Evolutionary conservation across 2,797 vertebrate species (phyloP).

Genomic region (Rhadinocentrus ornatus): DNA sequence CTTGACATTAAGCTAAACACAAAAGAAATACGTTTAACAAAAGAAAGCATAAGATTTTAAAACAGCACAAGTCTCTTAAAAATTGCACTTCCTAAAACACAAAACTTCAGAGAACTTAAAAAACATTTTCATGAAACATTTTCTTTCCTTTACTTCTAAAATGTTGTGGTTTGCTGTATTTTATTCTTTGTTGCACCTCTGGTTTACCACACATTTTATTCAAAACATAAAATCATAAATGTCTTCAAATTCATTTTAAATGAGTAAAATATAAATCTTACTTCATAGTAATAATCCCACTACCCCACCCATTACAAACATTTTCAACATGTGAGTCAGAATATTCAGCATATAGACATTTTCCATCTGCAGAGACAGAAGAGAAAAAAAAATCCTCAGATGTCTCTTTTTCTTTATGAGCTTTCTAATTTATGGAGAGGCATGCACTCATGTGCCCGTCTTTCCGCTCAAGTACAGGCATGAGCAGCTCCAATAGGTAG

Average conservation of each 20-base stretch:
- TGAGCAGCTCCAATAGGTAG: conserved; percentile 76
- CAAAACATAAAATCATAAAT: background rate
- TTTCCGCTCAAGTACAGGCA: conserved; percentile 72
- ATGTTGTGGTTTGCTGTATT: background rate
- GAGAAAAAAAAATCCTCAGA: conserved; percentile 34
- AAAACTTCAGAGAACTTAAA: background rate
- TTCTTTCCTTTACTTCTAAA: background rate
- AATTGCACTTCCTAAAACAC: background rate
- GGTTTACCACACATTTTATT: background rate
- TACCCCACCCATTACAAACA: conserved; percentile 14
- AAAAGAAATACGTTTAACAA: background rate
- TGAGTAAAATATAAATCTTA: background rate
- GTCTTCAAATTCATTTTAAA: background rate
- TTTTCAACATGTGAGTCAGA: conserved; percentile 12
- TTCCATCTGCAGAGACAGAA: conserved; percentile 37
- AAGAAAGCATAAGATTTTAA: background rate
- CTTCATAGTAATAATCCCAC: background rate
- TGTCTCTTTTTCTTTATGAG: conserved; percentile 64
- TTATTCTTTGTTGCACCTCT: background rate
- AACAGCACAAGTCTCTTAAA: background rate
- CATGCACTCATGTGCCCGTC: conserved; percentile 72
- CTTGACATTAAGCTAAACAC: background rate
- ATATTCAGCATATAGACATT: conserved; percentile 54
- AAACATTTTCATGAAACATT: background rate
- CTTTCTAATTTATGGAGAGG: conserved; percentile 78